Evolutionary conservation across 2,888 invertebrate genomes (phyloP), one percentile per base, ranked within the genome.

Genomic region (Microplitis deprimator): DNA sequence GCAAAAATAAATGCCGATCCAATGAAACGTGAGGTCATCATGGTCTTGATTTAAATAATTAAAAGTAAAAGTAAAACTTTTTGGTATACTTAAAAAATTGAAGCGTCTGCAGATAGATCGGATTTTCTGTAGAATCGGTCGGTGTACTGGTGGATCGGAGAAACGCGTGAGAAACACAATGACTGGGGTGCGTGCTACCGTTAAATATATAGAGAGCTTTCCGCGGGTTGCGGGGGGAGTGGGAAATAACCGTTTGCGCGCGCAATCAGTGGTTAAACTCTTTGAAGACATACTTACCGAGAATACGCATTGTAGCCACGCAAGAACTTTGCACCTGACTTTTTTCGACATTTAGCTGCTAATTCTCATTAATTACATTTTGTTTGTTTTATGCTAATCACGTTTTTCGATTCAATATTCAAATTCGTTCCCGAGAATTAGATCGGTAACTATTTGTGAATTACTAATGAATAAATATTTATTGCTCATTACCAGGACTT

Each of bases 141-240:
- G 20, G 67, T 61, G 64, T 29, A 38, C 76, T 70, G 71, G 67
- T 73, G 78, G 62, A 41, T 77, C 77, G 81, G 73, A 75, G 73
- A 81, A 81, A 79, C 81, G 82, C 78, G 80, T 79, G 79, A 39
- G 60, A 64, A 68, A 79, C 77, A 81, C 81, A 84, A 82, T 87
- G 83, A 79, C 79, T 76, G 83, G 80, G 79, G 79, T 81, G 82
- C 83, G 82, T 81, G 82, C 78, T 83, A 79, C 82, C 82, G 79
- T 81, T 78, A 81, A 86, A 85, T 87, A 87, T 87, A 86, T 87
- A 87, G 84, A 81, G 82, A 77, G 75, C 68, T 71, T 79, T 68
- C 76, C 76, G 76, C 81, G 72, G 71, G 65, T 70, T 67, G 67
- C 71, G 65, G 68, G 71, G 39, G 78, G 80, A 79, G 80, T 77